Conservation (phyloP, 2,888 invertebrate genomes). For the Acronicta alni region DNA sequence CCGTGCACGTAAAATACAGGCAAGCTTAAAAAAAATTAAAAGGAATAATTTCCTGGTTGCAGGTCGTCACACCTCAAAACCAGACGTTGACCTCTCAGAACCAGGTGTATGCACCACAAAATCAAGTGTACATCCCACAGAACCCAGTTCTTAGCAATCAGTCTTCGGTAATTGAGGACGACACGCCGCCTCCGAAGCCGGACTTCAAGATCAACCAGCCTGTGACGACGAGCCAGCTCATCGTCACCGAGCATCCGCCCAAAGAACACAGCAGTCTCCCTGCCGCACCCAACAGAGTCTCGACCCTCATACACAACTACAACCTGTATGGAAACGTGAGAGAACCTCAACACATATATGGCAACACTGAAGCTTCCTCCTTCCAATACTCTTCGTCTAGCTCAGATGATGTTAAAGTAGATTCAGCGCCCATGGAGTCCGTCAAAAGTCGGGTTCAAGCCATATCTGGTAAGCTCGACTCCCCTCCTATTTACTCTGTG, state of each 20-base stretch:
- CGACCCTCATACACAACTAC: slow-evolving; percentile 84
- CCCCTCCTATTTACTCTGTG: slow-evolving; percentile 83
- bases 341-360: slow-evolving; percentile 83
- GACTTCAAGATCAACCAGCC: slow-evolving; percentile 87
- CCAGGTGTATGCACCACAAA: slow-evolving; percentile 65
- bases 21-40: slow-evolving; percentile 11
- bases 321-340: slow-evolving; percentile 83
- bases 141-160: slow-evolving; percentile 70
- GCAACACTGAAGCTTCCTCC: slow-evolving; percentile 75
- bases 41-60: slow-evolving; percentile 8
- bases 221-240: slow-evolving; percentile 76
- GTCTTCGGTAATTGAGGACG: slow-evolving; percentile 74
- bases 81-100: slow-evolving; percentile 69
- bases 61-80: slow-evolving; percentile 59
- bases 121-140: slow-evolving; percentile 64
- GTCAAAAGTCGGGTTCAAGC: slow-evolving; percentile 85
- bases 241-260: slow-evolving; percentile 62
- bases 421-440: slow-evolving; percentile 79
- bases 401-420: slow-evolving; percentile 78
- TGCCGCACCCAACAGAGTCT: slow-evolving; percentile 78
- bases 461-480: slow-evolving; percentile 77
- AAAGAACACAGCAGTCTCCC: slow-evolving; percentile 84
- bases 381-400: slow-evolving; percentile 71
- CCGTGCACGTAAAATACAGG: neutral
- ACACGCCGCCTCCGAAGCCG: slow-evolving; percentile 71